Evolutionary conservation across 1,140 invertebrate species (phyloP).

Genomic region (Psix sp.): DNA sequence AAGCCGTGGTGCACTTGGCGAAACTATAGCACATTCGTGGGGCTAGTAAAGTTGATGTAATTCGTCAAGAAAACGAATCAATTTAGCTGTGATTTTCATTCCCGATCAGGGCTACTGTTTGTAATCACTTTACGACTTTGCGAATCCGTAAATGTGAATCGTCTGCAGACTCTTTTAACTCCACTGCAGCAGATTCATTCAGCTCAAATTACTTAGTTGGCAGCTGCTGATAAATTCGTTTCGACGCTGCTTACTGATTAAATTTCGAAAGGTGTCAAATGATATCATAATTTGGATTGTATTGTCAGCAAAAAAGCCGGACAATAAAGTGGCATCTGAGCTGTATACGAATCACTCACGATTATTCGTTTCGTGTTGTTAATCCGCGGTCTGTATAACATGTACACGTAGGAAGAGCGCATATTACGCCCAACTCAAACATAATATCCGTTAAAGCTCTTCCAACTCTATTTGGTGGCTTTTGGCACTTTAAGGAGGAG

Average conservation of each 20-base stretch:
- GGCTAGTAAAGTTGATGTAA: slow-evolving; percentile 4
- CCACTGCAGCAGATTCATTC: slow-evolving; percentile 28
- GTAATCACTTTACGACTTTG: slow-evolving; percentile 41
- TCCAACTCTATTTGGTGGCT: slow-evolving; percentile 58
- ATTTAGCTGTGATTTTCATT: slow-evolving; percentile 22
- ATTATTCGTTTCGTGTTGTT: slow-evolving; percentile 27
- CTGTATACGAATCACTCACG: slow-evolving; percentile 25
- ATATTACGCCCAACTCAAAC: slow-evolving; percentile 65
- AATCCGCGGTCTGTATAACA: slow-evolving; percentile 27
- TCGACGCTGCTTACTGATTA: slow-evolving; percentile 35
- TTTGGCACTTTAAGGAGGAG: slow-evolving; percentile 58
- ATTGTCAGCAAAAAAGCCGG: slow-evolving; percentile 2
- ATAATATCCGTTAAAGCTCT: slow-evolving; percentile 65
- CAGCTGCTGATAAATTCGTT: slow-evolving; percentile 34
- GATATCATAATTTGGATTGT: slow-evolving; percentile 29
- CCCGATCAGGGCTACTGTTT: slow-evolving; percentile 11
- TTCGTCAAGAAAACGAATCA: slow-evolving; percentile 28
- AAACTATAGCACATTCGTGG: slow-evolving; percentile 4
- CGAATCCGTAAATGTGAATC: slow-evolving; percentile 33
- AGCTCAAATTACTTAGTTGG: slow-evolving; percentile 31
- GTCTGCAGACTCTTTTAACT: slow-evolving; percentile 30
- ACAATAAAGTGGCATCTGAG: not conserved
- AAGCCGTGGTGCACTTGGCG: not conserved
- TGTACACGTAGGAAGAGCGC: slow-evolving; percentile 45
- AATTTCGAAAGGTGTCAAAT: slow-evolving; percentile 18